Percentiles rank a stretch among this genome's conserved stretches.
phyloP scores from a whole-genome alignment of 2,113 vertebrate genomes.

The Cepphus grylle region DNA sequence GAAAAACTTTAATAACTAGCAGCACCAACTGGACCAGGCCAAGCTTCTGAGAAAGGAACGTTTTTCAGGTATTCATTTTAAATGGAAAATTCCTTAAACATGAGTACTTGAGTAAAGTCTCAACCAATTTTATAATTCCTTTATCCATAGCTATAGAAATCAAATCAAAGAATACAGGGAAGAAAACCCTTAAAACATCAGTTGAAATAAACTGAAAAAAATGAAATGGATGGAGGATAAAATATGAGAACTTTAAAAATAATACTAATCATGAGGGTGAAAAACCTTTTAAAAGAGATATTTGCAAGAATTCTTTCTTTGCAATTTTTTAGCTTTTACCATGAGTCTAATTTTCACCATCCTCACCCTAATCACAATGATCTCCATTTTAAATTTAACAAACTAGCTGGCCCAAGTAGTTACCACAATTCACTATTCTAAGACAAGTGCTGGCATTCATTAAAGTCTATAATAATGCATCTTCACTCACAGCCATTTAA shows the following conservation, averaged over 20 bases:
- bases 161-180: not conserved
- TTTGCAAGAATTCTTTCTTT: not conserved
- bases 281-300: not conserved
- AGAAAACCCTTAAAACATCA: not conserved
- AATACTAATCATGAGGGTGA: not conserved
- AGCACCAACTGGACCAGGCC: not conserved
- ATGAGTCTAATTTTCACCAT: not conserved
- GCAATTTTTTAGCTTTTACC: not conserved
- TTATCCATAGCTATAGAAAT: not conserved
- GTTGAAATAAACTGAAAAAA: not conserved
- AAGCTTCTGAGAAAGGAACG: not conserved
- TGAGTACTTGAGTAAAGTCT: not conserved
- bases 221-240: not conserved
- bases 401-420: not conserved
- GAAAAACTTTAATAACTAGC: not conserved
- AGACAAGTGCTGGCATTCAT: not conserved
- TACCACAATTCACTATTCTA: not conserved
- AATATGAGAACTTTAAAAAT: not conserved
- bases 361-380: not conserved
- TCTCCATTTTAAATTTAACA: not conserved
- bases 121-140: not conserved
- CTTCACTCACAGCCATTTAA: not conserved
- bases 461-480: not conserved
- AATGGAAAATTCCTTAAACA: not conserved
- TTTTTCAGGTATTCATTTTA: not conserved